Evolutionary conservation across 2,888 invertebrate genomes (phyloP), one percentile per base, ranked within the genome.

Genomic region (Ellobium chinense): DNA sequence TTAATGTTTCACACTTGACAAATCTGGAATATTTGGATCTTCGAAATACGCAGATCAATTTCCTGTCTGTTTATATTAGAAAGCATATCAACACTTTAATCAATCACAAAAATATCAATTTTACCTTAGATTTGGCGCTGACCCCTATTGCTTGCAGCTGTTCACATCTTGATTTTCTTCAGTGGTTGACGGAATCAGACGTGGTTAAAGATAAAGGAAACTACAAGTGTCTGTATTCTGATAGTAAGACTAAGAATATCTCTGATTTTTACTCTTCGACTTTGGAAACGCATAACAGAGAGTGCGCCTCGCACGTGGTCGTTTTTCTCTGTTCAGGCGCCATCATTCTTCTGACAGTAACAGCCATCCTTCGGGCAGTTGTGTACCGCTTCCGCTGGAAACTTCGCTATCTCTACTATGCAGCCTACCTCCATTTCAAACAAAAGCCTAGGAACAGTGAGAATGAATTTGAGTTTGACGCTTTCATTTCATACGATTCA

Each of bases 401-500:
- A 21, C 9, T 78, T 31, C 12, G 78, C n/a, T 78, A 69, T 37
- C 24, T 78, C 9, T 78, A 78, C 54, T 70, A 78, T n/a, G 69
- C 70, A 21, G 78, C 78, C 31, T 31, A 63, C 34, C 66, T 65
- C 9, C 14, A 27, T 2, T 75, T 39, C 29, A 65, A 24, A 27
- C 0, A 27, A 12, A 2, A 29, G 7, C 4, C 27, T 7, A 46
- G 12, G 14, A 1, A n/a, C 2, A 37, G 29, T 1, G n/a, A 37
- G 12, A 24, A n/a, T n/a, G 39, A 77, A 4, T 80, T 77, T 39
- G 31, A 72, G 9, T 82, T 46, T 54, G 82, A 82, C 34, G 82
- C 77, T 24, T 82, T 82, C 39, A 76, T 82, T 7, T 68, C 73
- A 4, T 82, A 80, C 58, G 76, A 76, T 24, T 21, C 56, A 1